Percentiles rank a stretch among this genome's conserved stretches.
Evolutionary conservation across 2,888 invertebrate genomes (phyloP).

Genomic region (Stramonita haemastoma): DNA sequence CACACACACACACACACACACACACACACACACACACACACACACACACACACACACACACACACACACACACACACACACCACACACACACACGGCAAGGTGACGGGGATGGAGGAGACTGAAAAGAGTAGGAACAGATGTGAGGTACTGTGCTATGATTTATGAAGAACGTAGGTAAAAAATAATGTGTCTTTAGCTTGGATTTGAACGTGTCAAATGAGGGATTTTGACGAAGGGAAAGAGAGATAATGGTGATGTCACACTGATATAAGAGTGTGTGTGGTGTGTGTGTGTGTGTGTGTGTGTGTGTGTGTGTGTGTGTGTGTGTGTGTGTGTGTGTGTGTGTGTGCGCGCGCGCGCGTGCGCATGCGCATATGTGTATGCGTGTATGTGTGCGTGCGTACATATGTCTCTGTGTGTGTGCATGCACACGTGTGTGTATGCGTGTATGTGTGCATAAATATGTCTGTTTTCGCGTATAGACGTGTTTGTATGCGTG

Average conservation of each 20-base stretch:
- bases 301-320: too few relatives aligned
- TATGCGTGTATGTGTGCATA: neutral
- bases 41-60: neutral
- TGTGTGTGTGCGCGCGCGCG: neutral
- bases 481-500: neutral
- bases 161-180: too few relatives aligned
- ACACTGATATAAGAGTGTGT: too few relatives aligned
- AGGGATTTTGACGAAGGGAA: too few relatives aligned
- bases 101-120: too few relatives aligned
- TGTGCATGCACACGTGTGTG: neutral
- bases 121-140: too few relatives aligned
- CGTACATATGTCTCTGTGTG: slow-evolving; percentile 1
- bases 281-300: too few relatives aligned
- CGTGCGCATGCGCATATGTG: neutral
- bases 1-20: neutral
- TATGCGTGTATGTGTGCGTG: neutral
- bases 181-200: too few relatives aligned
- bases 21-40: neutral
- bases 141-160: too few relatives aligned
- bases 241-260: too few relatives aligned
- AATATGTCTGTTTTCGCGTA: neutral
- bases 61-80: neutral
- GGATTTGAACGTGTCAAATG: too few relatives aligned
- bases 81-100: neutral
- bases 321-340: neutral